These are phyloP conservation scores for Eulimnadia texana DNA, from an alignment of 1,140 invertebrate species.

Conservation along the genomic window DNA sequence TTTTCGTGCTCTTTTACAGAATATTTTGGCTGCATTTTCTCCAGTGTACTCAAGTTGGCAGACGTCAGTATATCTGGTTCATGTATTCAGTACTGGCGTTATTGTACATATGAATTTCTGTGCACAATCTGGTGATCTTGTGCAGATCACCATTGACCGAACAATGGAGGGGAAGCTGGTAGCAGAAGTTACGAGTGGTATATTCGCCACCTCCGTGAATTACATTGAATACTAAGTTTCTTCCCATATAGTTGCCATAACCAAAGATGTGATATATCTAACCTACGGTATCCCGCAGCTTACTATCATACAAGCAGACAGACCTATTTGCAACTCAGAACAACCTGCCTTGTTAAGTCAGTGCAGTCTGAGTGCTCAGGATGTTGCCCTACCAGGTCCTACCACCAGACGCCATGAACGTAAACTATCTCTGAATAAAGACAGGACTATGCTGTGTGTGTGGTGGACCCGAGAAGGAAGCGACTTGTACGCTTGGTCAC, in stretches of 20 bases:
- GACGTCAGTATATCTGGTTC: background rate
- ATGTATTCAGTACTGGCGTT: slow-evolving; percentile 1
- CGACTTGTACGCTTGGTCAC: slow-evolving; percentile 11
- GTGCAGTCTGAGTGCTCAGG: background rate
- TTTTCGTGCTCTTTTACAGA: background rate
- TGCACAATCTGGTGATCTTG: background rate
- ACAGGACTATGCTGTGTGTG: slow-evolving; percentile 1
- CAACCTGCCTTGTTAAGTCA: background rate
- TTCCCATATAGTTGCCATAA: too few relatives aligned
- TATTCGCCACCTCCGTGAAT: too few relatives aligned
- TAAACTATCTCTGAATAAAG: background rate
- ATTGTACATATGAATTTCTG: slow-evolving; percentile 1
- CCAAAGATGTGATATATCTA: background rate
- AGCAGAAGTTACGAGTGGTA: too few relatives aligned
- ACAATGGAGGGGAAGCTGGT: slow-evolving; percentile 3
- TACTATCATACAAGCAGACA: background rate
- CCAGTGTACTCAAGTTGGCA: background rate
- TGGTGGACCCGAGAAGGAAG: slow-evolving; percentile 12
- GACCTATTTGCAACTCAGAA: background rate
- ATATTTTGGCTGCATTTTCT: background rate
- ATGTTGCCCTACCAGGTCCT: slow-evolving; percentile 6
- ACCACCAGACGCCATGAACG: slow-evolving; percentile 10
- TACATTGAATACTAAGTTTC: too few relatives aligned
- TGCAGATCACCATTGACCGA: slow-evolving; percentile 1
- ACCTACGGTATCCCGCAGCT: slow-evolving; percentile 5